Percentiles rank a stretch among this genome's conserved stretches.
Conservation (phyloP, 2,113 vertebrate species). For the Zapus hudsonius region DNA sequence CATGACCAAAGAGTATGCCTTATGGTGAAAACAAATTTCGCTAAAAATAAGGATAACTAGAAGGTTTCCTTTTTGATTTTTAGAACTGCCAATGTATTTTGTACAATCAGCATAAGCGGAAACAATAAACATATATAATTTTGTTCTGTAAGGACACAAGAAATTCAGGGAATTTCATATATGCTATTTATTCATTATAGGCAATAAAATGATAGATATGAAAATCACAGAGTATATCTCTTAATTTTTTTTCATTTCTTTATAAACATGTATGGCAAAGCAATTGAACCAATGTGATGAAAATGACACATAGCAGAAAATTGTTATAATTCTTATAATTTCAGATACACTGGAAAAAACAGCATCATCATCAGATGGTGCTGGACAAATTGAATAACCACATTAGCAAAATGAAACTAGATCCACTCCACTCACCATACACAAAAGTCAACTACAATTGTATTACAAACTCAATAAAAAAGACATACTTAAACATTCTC, state of each 20-base stretch:
- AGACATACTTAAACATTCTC: too few species aligned
- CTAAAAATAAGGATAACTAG: background rate
- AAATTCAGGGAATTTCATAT: background rate
- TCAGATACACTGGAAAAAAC: too few species aligned
- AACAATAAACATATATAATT: background rate
- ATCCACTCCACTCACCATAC: too few species aligned
- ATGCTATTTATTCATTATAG: background rate
- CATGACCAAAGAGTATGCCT: background rate
- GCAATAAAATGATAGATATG: background rate
- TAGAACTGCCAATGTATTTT: background rate
- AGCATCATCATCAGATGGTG: too few species aligned
- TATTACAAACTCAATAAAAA: too few species aligned
- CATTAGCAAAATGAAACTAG: too few species aligned
- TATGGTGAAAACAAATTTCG: background rate
- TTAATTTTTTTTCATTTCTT: conserved; percentile 9
- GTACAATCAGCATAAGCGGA: background rate
- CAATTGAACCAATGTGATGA: too few species aligned
- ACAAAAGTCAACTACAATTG: too few species aligned
- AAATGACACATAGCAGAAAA: too few species aligned
- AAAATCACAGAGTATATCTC: background rate
- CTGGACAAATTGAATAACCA: too few species aligned
- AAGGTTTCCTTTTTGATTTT: background rate
- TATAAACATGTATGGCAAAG: background rate
- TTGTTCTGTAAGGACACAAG: background rate
- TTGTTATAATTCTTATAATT: too few species aligned